phyloP scores from a whole-genome alignment of 2,888 invertebrate genomes.

The Formica aserva region DNA sequence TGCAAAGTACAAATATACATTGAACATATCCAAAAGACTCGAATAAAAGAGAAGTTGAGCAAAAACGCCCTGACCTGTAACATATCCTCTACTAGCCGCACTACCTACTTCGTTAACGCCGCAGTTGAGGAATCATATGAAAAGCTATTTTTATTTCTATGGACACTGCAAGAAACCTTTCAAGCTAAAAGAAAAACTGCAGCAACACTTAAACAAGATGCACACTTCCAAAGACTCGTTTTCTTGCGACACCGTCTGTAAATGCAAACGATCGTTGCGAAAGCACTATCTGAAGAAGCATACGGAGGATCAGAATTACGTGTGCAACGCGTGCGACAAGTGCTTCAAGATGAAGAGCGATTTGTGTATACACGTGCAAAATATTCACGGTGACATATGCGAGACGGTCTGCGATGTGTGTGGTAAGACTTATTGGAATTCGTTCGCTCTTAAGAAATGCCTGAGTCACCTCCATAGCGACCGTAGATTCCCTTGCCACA shows the following conservation, averaged over 20 bases:
- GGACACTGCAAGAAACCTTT: background rate
- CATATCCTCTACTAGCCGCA: background rate
- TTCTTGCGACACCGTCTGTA: slow-evolving; percentile 54
- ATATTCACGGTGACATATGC: background rate
- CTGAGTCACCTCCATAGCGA: slow-evolving; percentile 62
- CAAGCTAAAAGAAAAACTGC: background rate
- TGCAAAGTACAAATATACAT: background rate
- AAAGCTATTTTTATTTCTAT: background rate
- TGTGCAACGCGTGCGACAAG: slow-evolving; percentile 76
- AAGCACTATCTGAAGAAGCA: slow-evolving; percentile 73
- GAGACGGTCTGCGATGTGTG: background rate
- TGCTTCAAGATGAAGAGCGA: slow-evolving; percentile 50
- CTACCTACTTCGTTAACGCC: background rate
- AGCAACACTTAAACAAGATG: background rate
- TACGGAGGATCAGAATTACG: slow-evolving; percentile 72
- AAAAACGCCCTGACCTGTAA: background rate
- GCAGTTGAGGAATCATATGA: background rate
- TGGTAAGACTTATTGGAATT: slow-evolving; percentile 61
- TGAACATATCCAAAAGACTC: background rate
- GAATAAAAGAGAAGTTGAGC: background rate
- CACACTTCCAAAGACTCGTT: background rate
- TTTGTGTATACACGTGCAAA: background rate
- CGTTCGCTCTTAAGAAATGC: slow-evolving; percentile 63
- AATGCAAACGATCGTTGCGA: background rate
- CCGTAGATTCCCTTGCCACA: slow-evolving; percentile 60